A percentile compares a stretch with the other conserved stretches of the same genome.
These are phyloP conservation scores for Xestoiulus laeticollis DNA, from an alignment of 2,888 invertebrate species.

Conservation along the genomic window DNA sequence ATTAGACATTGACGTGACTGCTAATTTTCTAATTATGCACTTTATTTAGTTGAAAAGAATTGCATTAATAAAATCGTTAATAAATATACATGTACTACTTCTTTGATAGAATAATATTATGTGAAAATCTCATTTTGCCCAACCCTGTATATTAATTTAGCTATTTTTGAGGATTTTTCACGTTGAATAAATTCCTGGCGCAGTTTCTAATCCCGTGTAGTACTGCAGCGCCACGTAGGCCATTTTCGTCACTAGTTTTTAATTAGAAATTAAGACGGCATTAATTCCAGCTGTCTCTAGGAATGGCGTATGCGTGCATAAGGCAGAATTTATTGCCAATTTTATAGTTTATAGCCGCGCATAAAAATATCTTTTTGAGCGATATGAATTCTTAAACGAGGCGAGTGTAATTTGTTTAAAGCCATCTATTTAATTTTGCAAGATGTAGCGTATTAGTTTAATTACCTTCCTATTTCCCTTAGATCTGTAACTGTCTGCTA, in stretches of 20 bases:
- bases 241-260: conserved; percentile 48
- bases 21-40: too few relatives aligned
- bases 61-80: too few relatives aligned
- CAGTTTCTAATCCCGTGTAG: not conserved
- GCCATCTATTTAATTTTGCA: conserved; percentile 54
- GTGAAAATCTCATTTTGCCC: too few relatives aligned
- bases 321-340: conserved; percentile 51
- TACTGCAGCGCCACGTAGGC: conserved; percentile 13
- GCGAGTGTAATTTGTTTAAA: conserved; percentile 53
- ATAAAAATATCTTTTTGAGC: conserved; percentile 52
- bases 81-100: too few relatives aligned
- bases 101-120: too few relatives aligned
- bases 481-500: conserved; percentile 51
- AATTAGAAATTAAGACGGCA: conserved; percentile 53
- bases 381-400: conserved; percentile 51
- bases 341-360: conserved; percentile 51
- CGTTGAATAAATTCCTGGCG: not conserved
- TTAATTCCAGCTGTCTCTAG: conserved; percentile 50
- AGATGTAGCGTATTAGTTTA: conserved; percentile 54
- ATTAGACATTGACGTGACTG: too few relatives aligned
- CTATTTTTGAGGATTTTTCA: too few relatives aligned
- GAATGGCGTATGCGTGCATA: conserved; percentile 46
- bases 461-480: conserved; percentile 53
- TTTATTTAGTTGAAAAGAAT: too few relatives aligned
- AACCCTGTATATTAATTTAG: too few relatives aligned